Percentiles rank a stretch among this genome's conserved stretches.
Evolutionary conservation across 1,140 invertebrate species (phyloP).

Genomic region (Physella acuta): DNA sequence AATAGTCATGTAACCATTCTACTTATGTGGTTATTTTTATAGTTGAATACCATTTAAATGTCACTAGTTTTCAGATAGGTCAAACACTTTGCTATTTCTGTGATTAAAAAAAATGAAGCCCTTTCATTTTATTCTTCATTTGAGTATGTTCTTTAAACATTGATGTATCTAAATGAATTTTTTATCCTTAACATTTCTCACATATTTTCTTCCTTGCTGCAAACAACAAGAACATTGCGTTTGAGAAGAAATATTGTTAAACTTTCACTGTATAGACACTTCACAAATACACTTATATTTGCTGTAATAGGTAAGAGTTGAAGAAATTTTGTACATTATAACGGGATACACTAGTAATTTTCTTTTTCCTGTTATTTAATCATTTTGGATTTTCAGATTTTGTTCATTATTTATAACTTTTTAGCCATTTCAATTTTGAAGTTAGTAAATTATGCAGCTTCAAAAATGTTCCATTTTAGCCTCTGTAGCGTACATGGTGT

Average conservation of each 20-base stretch:
- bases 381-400: slow-evolving; percentile 15
- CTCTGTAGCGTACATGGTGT: slow-evolving; percentile 88
- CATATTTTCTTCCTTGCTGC: slow-evolving; percentile 74
- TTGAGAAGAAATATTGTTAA: slow-evolving; percentile 79
- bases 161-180: too few relatives aligned
- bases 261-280: slow-evolving; percentile 85
- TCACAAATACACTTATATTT: slow-evolving; percentile 90
- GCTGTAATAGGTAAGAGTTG: slow-evolving; percentile 73
- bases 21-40: too few relatives aligned
- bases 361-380: too few relatives aligned
- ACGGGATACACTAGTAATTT: too few relatives aligned
- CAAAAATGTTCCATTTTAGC: slow-evolving; percentile 58
- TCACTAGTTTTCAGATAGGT: too few relatives aligned
- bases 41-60: too few relatives aligned
- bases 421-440: background rate
- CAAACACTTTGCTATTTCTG: too few relatives aligned
- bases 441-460: slow-evolving; percentile 1
- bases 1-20: too few relatives aligned
- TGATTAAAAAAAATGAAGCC: too few relatives aligned
- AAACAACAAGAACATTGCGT: slow-evolving; percentile 83
- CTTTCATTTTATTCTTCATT: background rate
- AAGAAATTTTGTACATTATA: background rate
- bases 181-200: slow-evolving; percentile 53
- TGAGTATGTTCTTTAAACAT: too few relatives aligned
- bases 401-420: background rate